A percentile compares a stretch with the other conserved stretches of the same genome.
Conservation (phyloP, 1,140 invertebrate genomes). For the Plodia interpunctella region DNA sequence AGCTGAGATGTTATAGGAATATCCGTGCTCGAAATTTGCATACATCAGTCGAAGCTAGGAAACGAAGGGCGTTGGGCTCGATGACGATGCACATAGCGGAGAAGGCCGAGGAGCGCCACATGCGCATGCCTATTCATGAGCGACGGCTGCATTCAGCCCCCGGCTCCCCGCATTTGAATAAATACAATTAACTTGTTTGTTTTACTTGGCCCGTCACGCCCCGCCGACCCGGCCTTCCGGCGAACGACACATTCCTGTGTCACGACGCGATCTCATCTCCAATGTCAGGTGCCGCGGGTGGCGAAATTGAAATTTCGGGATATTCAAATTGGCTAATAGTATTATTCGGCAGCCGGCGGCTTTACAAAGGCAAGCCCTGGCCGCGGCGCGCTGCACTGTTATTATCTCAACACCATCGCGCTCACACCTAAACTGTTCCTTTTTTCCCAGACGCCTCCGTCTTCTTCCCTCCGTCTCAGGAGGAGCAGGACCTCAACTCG, state of each 20-base stretch:
- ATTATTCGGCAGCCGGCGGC: conserved; percentile 54
- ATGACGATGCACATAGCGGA: conserved; percentile 55
- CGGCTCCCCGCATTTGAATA: conserved; percentile 64
- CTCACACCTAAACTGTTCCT: conserved; percentile 61
- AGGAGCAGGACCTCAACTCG: conserved; percentile 47
- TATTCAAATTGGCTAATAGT: conserved; percentile 55
- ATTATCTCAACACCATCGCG: conserved; percentile 73
- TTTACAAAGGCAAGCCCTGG: conserved; percentile 40
- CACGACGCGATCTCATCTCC: conserved; percentile 19
- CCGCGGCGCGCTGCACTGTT: conserved; percentile 54
- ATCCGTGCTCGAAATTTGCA: conserved; percentile 25
- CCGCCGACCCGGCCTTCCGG: conserved; percentile 41
- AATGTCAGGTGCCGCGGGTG: conserved; percentile 18
- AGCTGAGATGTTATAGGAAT: background rate
- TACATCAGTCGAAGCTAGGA: conserved; percentile 28
- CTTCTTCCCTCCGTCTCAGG: conserved; percentile 42
- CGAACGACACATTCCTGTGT: conserved; percentile 34
- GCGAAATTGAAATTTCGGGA: conserved; percentile 42
- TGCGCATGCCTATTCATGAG: conserved; percentile 67
- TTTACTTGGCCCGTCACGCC: conserved; percentile 57
- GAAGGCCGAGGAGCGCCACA: conserved; percentile 41
- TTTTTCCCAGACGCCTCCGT: conserved; percentile 64
- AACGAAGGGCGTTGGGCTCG: conserved; percentile 14
- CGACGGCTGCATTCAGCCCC: conserved; percentile 41
- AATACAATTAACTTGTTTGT: conserved; percentile 76